These are phyloP conservation scores for Alligator mississippiensis DNA, from an alignment of 2,113 vertebrate species.

Conservation along the genomic window DNA sequence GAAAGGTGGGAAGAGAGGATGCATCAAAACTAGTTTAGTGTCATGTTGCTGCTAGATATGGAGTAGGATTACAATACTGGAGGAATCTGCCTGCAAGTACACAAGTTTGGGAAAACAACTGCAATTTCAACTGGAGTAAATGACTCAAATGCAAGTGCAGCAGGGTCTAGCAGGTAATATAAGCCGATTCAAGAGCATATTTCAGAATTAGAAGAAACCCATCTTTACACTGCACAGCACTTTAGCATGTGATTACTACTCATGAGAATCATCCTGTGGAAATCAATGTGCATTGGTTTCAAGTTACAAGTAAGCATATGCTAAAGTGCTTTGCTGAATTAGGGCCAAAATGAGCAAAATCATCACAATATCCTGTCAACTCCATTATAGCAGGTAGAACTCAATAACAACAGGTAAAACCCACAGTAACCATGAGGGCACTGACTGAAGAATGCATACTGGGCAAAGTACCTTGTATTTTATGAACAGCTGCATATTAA, in stretches of 20 bases:
- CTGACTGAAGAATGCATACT: rapidly evolving
- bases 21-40: not conserved
- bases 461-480: not conserved
- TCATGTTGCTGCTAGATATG: not conserved
- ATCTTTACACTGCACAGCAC: not conserved
- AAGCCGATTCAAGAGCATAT: not conserved
- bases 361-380: not conserved
- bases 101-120: not conserved
- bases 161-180: not conserved
- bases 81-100: not conserved
- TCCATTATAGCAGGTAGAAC: too few relatives aligned
- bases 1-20: not conserved
- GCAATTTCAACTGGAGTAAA: not conserved
- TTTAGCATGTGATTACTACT: too few relatives aligned
- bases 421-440: not conserved
- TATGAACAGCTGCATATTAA: not conserved
- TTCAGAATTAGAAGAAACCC: not conserved
- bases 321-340: rapidly evolving
- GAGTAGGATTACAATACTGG: rapidly evolving
- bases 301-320: not conserved
- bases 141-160: not conserved
- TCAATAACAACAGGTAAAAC: too few relatives aligned
- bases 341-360: not conserved
- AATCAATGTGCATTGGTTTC: too few relatives aligned
- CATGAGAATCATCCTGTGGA: too few relatives aligned